Evolutionary conservation across 2,797 vertebrate genomes (phyloP), one percentile per base, ranked within the genome.

Genomic region (Morus bassanus): DNA sequence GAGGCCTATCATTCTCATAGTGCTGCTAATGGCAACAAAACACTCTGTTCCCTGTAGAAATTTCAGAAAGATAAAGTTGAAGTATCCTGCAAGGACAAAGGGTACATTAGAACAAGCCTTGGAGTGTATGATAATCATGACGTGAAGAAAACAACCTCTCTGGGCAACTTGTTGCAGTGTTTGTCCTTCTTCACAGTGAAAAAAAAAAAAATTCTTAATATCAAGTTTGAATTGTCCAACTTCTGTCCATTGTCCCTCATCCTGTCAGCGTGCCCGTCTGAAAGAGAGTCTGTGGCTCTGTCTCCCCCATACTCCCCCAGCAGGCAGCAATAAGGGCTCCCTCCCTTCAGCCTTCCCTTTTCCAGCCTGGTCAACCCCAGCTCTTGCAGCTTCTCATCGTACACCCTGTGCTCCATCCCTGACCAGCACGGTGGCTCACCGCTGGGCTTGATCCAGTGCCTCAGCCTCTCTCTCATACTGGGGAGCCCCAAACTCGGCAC

Each of bases 371-470:
- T 3, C 68, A 60, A 75, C 13, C 8, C 45, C 56, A 27, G 33
- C 24, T 56, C 37, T 50, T 3, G 5, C 41, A 82, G 48, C 53
- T 13, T 64, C 35, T 78, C 10, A 41, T 75, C 3, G 0, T 7
- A 43, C 19, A 18, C 61, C 48, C 18, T 13, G 9, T 18, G 50
- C 51, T 74, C 28, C 53, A 65, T 50, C 50, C 50, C 30, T 46
- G 16, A 53, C 23, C 43, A 61, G 41, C n/a, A 37, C 1, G 0
- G n/a, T 3, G 25, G 33, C 10, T 35, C 25, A 13, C 37, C 0
- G 0, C 28, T 13, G n/a, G n/a, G 27, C 46, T 43, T 3, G 1
- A 3, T 12, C 19, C 10, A 6, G 27, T 63, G 18, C 16, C 24
- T 70, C 76, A 59, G 12, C 11, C 4, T 37, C 23, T 46, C 22